phyloP scores from a whole-genome alignment of 1,140 invertebrate genomes.

The Panulirus ornatus region DNA sequence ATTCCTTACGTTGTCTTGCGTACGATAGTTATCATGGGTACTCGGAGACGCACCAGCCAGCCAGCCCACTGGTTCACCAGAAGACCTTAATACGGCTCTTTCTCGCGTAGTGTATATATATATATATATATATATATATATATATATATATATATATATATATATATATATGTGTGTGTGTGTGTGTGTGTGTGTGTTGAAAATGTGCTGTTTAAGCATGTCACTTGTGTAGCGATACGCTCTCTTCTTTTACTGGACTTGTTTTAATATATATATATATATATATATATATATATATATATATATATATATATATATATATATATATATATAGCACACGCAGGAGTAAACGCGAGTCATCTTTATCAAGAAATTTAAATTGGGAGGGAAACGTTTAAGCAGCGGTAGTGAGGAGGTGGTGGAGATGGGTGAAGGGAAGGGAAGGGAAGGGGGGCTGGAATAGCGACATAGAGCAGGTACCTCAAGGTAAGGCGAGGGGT shows the following conservation, averaged over 20 bases:
- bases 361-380: not conserved
- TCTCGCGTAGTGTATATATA: no score
- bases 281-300: slow-evolving; percentile 32
- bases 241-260: no score
- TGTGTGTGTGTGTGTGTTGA: not conserved
- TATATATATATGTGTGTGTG: no score
- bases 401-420: not conserved
- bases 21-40: no score
- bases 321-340: not conserved
- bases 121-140: no score
- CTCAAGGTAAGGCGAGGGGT: no score
- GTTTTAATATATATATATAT: slow-evolving; percentile 10
- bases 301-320: slow-evolving; percentile 22
- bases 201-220: not conserved
- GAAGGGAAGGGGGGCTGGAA: not conserved
- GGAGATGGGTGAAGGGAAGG: not conserved
- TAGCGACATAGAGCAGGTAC: no score
- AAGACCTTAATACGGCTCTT: no score
- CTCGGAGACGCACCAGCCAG: no score
- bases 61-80: no score
- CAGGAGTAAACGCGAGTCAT: not conserved
- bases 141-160: no score
- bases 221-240: not conserved
- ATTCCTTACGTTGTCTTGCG: no score
- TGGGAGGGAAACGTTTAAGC: not conserved